These are phyloP conservation scores for Gerris lacustris DNA, from an alignment of 2,888 invertebrate genomes.

Conservation along the genomic window DNA sequence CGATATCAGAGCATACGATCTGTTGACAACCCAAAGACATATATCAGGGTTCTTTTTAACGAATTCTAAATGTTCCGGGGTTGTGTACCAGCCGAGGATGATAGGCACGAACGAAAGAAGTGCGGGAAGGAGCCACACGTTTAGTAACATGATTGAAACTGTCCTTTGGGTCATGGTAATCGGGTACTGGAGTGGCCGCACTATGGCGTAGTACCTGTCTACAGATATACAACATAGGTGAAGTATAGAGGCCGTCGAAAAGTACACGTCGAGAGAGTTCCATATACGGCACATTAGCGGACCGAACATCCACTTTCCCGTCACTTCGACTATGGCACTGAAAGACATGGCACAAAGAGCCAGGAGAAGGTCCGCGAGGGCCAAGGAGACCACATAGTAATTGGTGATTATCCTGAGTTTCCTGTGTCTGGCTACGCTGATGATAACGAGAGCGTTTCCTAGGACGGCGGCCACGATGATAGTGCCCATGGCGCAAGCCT, in stretches of 20 bases:
- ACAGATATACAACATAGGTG: slow-evolving; percentile 91
- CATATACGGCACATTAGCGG: slow-evolving; percentile 85
- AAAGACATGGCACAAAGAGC: slow-evolving; percentile 87
- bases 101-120: slow-evolving; percentile 53
- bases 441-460: slow-evolving; percentile 84
- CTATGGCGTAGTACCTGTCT: slow-evolving; percentile 83
- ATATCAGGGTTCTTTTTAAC: slow-evolving; percentile 53
- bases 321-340: slow-evolving; percentile 76
- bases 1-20: slow-evolving; percentile 74
- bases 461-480: slow-evolving; percentile 82
- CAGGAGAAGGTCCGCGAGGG: slow-evolving; percentile 85
- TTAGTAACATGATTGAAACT: slow-evolving; percentile 44
- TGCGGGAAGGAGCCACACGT: slow-evolving; percentile 48
- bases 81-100: slow-evolving; percentile 56
- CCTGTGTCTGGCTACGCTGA: slow-evolving; percentile 66
- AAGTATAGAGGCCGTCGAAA: slow-evolving; percentile 80
- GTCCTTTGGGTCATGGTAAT: slow-evolving; percentile 78
- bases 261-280: slow-evolving; percentile 88
- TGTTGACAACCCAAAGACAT: slow-evolving; percentile 74
- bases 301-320: slow-evolving; percentile 79
- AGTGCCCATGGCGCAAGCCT: slow-evolving; percentile 65
- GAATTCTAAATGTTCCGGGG: slow-evolving; percentile 45
- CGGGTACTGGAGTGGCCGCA: slow-evolving; percentile 81
- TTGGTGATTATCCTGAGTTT: slow-evolving; percentile 80
- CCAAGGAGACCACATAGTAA: slow-evolving; percentile 88